Evolutionary conservation across 2,797 vertebrate genomes (phyloP).

Genomic region (Hyperoplus lanceolatus): DNA sequence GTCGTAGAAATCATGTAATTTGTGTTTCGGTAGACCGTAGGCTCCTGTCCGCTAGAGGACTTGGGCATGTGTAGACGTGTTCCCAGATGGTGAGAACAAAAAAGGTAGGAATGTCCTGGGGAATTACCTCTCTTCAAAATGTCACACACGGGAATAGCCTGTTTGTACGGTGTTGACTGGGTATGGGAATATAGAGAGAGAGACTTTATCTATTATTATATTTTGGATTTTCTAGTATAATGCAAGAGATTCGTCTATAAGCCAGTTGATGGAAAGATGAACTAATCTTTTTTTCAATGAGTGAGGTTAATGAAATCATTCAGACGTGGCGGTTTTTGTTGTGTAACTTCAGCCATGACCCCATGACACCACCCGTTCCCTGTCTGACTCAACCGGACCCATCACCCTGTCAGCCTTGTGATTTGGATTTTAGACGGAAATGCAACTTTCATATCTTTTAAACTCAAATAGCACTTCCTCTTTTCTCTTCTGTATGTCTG

Average conservation of each 20-base stretch:
- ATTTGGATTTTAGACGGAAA: conserved; percentile 30
- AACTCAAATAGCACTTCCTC: conserved; percentile 3
- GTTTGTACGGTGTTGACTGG: conserved; percentile 4
- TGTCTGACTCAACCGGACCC: conserved; percentile 15
- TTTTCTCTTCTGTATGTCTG: neutral
- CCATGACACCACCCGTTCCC: neutral
- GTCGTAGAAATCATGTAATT: conserved; percentile 27
- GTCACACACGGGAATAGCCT: conserved; percentile 19
- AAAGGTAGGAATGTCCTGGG: conserved; percentile 71
- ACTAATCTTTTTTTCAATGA: conserved; percentile 21
- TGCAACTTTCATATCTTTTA: conserved; percentile 38
- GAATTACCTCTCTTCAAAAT: conserved; percentile 40
- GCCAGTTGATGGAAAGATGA: conserved; percentile 17
- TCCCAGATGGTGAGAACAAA: conserved; percentile 58
- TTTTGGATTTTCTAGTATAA: neutral
- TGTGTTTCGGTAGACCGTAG: conserved; percentile 25
- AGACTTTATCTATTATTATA: neutral
- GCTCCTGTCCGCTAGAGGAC: conserved; percentile 41
- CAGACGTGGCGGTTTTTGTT: conserved; percentile 19
- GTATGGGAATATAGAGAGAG: neutral
- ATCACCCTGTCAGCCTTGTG: conserved; percentile 26
- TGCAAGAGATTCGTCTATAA: neutral
- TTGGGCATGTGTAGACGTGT: conserved; percentile 66
- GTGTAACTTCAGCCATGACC: conserved; percentile 26
- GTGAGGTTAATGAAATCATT: conserved; percentile 30